These are phyloP conservation scores for Auanema freiburgensis DNA, from an alignment of 2,888 invertebrate genomes.

Conservation along the genomic window DNA sequence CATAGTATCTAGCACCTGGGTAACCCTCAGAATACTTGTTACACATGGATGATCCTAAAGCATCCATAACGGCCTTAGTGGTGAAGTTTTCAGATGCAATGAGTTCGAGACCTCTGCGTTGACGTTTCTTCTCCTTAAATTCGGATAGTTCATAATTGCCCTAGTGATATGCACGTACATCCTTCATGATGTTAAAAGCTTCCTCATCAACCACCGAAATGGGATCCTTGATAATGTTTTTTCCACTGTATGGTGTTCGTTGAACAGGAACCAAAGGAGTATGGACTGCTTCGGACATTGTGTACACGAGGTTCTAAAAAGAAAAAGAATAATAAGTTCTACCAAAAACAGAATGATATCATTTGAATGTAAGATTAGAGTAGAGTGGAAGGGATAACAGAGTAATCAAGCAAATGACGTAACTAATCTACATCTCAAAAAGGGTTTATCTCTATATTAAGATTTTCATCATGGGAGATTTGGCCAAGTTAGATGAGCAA, in stretches of 20 bases:
- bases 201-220: constrained; percentile 82
- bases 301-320: constrained; percentile 6
- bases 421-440: too few species aligned
- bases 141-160: background rate
- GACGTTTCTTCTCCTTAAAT: constrained; percentile 78
- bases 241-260: constrained; percentile 37
- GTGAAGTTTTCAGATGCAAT: constrained; percentile 84
- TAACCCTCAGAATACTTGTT: constrained; percentile 73
- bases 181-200: constrained; percentile 76
- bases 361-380: too few species aligned
- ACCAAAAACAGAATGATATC: background rate
- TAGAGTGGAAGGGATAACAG: too few species aligned
- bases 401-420: too few species aligned
- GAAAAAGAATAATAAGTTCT: background rate
- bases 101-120: constrained; percentile 84
- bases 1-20: constrained; percentile 79
- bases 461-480: too few species aligned
- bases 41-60: constrained; percentile 69
- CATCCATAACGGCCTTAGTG: constrained; percentile 67
- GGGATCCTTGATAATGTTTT: constrained; percentile 51
- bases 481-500: too few species aligned
- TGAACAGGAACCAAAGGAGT: constrained; percentile 52
- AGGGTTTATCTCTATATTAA: too few species aligned
- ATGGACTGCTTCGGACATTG: constrained; percentile 27
- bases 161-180: constrained; percentile 7